These are phyloP conservation scores for Perognathus longimembris DNA, from an alignment of 2,113 vertebrate genomes.

Conservation along the genomic window DNA sequence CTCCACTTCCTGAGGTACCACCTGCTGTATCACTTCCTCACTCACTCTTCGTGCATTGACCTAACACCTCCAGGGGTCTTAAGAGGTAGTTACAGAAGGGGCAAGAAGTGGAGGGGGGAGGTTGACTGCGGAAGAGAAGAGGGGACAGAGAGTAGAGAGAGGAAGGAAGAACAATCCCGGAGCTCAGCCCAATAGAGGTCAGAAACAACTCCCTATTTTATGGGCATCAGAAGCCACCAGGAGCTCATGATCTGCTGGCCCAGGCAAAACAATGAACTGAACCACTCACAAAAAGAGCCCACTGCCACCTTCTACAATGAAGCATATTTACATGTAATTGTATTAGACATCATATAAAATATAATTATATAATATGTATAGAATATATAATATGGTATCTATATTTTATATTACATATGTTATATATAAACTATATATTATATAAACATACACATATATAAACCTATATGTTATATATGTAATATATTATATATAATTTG, in stretches of 20 bases:
- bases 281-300: not conserved
- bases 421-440: too few relatives aligned
- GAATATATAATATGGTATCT: too few relatives aligned
- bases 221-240: not conserved
- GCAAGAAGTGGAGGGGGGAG: too few relatives aligned
- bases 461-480: too few relatives aligned
- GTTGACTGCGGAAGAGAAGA: not conserved
- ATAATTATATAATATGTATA: too few relatives aligned
- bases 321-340: not conserved
- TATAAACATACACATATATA: too few relatives aligned
- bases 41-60: not conserved
- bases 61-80: not conserved
- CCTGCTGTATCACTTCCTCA: not conserved
- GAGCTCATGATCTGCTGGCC: not conserved
- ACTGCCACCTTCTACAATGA: not conserved
- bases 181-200: not conserved
- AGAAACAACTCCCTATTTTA: not conserved
- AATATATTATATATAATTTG: too few relatives aligned
- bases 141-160: not conserved
- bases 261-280: not conserved
- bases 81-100: not conserved
- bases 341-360: too few relatives aligned
- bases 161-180: not conserved
- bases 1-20: not conserved
- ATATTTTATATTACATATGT: too few relatives aligned